Evolutionary conservation across 2,797 vertebrate species (phyloP), one percentile per base, ranked within the genome.

Genomic region (Megalops cyprinoides): DNA sequence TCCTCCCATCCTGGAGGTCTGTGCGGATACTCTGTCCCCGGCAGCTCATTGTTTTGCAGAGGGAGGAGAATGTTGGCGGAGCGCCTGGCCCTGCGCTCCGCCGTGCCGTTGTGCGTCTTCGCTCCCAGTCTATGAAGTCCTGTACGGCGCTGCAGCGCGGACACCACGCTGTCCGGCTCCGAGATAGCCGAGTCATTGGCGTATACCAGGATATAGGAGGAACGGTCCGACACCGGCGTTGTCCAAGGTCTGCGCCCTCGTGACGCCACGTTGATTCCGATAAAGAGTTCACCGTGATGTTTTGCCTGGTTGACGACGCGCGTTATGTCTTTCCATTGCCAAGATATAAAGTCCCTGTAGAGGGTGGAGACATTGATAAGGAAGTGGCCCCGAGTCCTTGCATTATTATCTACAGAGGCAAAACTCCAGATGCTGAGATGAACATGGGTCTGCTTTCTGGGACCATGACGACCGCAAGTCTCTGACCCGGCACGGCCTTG

Each of bases 301-400:
- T 96, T 97, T 15, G 95, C 96, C 75, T 95, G 92, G 18, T 92
- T 95, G 74, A 98, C 88, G 77, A 96, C 90, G 0, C 76, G 91
- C 14, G 97, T 99, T 37, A 99, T 93, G 89, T 99, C 97, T 90
- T 96, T 96, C 94, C 96, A 97, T 25, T 96, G 95, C 98, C 98
- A 99, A 34, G 94, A 92, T 9, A 92, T 91, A 60, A 90, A 85
- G 28, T 95, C 94, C 83, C 85, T 85, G 83, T 93, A 89, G 77
- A 89, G 85, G 1, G 89, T 90, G 76, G 95, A 95, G 79, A 94
- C 84, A 0, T 97, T 97, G 86, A 97, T 91, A 1, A 90, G 91
- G 81, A 97, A 92, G 77, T 86, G 93, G 15, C 95, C 95, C 1
- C 97, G 89, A 62, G 93, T 95, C 78, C 88, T 94, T 67, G 92